Conservation (phyloP, 1,140 invertebrate genomes). For the Macrobrachium nipponense region DNA sequence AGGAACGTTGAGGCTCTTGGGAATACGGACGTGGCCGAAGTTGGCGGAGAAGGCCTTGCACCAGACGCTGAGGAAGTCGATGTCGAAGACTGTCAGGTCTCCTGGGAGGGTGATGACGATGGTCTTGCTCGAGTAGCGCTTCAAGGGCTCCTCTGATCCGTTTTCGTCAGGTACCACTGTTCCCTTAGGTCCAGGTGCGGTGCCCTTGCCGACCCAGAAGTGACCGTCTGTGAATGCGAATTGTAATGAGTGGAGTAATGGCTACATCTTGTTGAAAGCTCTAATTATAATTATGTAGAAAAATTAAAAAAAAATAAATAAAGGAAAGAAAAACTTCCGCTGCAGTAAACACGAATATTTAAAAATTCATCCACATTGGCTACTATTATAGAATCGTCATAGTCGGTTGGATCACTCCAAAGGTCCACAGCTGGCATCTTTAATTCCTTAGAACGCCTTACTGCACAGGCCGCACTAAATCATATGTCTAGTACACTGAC, state of each 20-base stretch:
- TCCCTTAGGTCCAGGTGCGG: slow-evolving; percentile 58
- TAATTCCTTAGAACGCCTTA: no score
- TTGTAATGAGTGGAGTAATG: not conserved
- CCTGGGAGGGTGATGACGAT: slow-evolving; percentile 67
- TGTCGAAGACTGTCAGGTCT: slow-evolving; percentile 67
- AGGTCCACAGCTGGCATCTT: no score
- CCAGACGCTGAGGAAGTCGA: slow-evolving; percentile 84
- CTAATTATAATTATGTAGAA: no score
- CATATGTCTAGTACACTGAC: no score
- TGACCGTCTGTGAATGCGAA: slow-evolving; percentile 55
- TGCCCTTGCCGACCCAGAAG: slow-evolving; percentile 65
- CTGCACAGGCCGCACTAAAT: no score
- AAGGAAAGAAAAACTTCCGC: no score
- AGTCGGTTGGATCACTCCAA: no score
- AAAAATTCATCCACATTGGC: no score
- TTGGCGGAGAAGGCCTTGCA: slow-evolving; percentile 89
- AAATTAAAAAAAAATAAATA: no score
- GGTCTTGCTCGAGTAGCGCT: slow-evolving; percentile 66
- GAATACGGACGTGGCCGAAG: slow-evolving; percentile 87
- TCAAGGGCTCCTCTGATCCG: slow-evolving; percentile 65
- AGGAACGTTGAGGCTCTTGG: slow-evolving; percentile 82
- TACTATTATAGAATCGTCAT: no score
- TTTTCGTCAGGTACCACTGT: slow-evolving; percentile 67
- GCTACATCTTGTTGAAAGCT: no score
- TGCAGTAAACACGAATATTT: no score